Evolutionary conservation across 2,113 vertebrate genomes (phyloP).

Genomic region (Ptilonorhynchus violaceus): DNA sequence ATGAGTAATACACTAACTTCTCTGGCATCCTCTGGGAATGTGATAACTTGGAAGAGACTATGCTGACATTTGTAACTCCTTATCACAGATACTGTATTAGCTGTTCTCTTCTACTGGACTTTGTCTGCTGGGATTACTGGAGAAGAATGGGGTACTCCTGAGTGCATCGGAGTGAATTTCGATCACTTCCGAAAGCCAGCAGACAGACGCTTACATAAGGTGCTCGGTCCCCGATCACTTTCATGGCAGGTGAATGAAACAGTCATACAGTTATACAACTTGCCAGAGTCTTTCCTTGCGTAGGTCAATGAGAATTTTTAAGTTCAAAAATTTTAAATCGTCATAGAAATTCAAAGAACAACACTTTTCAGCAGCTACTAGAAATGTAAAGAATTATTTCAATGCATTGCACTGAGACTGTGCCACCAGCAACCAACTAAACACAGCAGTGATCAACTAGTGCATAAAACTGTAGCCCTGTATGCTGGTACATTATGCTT

Average conservation of each 20-base stretch:
- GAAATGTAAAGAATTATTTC: neutral
- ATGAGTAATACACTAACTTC: slow-evolving; percentile 1
- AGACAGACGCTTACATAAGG: neutral
- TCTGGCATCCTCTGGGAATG: neutral
- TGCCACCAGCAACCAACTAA: neutral
- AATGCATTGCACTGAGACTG: neutral
- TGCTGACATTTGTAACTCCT: slow-evolving; percentile 58
- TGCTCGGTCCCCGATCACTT: neutral
- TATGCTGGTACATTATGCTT: neutral
- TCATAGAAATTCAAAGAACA: neutral
- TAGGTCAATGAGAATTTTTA: neutral
- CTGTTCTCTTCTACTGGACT: slow-evolving; percentile 44
- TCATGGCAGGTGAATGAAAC: neutral
- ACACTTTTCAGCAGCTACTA: neutral
- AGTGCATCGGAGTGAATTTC: neutral
- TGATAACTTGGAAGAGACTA: slow-evolving; percentile 21
- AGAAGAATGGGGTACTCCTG: slow-evolving; percentile 35
- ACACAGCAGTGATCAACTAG: neutral
- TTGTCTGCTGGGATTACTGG: slow-evolving; percentile 26
- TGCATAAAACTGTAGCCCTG: neutral
- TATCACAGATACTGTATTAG: slow-evolving; percentile 57
- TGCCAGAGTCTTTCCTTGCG: neutral
- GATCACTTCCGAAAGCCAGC: slow-evolving; percentile 17
- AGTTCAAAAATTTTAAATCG: neutral
- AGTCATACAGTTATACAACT: neutral